Conservation (phyloP, 2,113 vertebrate genomes). For the Anser brachyrhynchus region DNA sequence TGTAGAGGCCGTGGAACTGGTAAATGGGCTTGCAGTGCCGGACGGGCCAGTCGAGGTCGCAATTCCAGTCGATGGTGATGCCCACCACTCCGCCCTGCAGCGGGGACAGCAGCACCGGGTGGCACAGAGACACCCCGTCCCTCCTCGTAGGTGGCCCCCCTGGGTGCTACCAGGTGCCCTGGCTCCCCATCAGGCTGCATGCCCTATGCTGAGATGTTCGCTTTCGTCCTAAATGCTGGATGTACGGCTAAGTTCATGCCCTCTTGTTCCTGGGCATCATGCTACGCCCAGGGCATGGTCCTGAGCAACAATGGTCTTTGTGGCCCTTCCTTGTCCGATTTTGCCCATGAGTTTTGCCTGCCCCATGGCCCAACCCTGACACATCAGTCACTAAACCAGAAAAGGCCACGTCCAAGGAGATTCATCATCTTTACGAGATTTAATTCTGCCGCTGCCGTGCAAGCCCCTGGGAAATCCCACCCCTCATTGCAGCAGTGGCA, state of each 20-base stretch:
- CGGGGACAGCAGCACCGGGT: fast-evolving
- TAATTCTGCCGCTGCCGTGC: not conserved
- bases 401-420: not conserved
- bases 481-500: fast-evolving
- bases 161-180: fast-evolving
- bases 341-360: not conserved
- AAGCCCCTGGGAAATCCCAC: not conserved
- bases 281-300: not conserved
- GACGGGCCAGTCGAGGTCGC: constrained; percentile 86
- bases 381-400: not conserved
- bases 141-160: fast-evolving
- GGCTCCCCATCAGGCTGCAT: not conserved
- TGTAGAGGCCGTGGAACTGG: constrained; percentile 88
- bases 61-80: constrained; percentile 92
- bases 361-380: not conserved
- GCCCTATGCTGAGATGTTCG: fast-evolving
- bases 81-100: constrained; percentile 90
- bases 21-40: constrained; percentile 87
- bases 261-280: not conserved
- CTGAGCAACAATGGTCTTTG: not conserved
- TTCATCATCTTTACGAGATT: not conserved
- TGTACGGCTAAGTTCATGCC: not conserved
- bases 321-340: not conserved
- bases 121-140: not conserved
- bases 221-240: not conserved